phyloP scores from a whole-genome alignment of 2,888 invertebrate genomes.

The Trileptium ribeirensis region DNA sequence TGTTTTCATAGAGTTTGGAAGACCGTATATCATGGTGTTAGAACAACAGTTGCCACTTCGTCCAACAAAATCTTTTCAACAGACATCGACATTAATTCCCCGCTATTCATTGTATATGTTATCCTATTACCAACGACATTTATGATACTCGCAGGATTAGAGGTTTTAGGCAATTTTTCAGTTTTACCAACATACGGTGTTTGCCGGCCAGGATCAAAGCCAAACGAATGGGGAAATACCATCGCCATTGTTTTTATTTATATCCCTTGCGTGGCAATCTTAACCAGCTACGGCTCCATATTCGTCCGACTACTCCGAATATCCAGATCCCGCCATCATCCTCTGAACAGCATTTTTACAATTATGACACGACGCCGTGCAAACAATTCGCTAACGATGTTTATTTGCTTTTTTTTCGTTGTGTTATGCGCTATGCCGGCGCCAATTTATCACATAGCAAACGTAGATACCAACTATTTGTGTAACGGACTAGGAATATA shows the following conservation, averaged over 20 bases:
- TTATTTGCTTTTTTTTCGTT: neutral
- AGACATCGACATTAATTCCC: neutral
- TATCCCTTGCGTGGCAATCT: neutral
- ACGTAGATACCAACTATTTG: neutral
- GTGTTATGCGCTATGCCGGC: slow-evolving; percentile 2
- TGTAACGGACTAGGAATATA: neutral
- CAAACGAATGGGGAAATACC: neutral
- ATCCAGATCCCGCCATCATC: neutral
- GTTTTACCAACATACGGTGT: slow-evolving; percentile 8
- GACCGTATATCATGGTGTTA: too few species aligned
- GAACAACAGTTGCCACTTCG: neutral
- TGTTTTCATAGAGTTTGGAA: too few species aligned
- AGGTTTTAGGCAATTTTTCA: neutral
- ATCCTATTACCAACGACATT: neutral
- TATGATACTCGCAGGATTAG: neutral
- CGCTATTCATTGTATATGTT: neutral
- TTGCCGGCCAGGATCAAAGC: neutral
- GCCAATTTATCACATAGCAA: neutral
- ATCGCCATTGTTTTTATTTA: neutral
- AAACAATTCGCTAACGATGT: slow-evolving; percentile 9
- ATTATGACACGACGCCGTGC: neutral
- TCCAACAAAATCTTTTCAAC: neutral
- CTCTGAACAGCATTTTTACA: too few species aligned
- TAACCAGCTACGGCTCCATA: neutral
- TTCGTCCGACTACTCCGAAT: neutral